A percentile compares a stretch with the other conserved stretches of the same genome.
These are phyloP conservation scores for Eulemur macaco DNA, from an alignment of 2,113 vertebrate species.

Conservation along the genomic window DNA sequence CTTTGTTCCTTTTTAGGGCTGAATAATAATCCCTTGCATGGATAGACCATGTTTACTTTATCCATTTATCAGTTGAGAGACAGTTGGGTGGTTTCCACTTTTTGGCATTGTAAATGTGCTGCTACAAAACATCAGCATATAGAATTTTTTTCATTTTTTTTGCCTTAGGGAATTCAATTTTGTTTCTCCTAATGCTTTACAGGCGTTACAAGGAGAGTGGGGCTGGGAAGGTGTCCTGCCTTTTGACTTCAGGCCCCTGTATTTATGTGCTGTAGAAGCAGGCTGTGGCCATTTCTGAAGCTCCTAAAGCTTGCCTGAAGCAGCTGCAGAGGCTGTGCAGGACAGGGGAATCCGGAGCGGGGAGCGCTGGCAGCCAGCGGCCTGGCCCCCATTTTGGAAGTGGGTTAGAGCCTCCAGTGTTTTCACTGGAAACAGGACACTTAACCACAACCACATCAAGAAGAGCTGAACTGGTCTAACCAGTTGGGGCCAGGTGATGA, in stretches of 20 bases:
- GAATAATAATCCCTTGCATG: neutral
- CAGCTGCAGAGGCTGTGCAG: neutral
- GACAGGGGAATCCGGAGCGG: too few relatives aligned
- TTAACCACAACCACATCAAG: neutral
- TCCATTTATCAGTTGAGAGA: neutral
- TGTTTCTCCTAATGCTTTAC: neutral
- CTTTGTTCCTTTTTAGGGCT: neutral
- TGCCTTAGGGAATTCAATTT: conserved; percentile 10
- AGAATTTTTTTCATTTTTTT: neutral
- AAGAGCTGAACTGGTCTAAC: neutral
- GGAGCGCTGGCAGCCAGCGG: too few relatives aligned
- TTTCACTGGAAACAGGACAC: neutral
- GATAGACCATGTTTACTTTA: neutral
- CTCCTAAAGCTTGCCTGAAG: neutral
- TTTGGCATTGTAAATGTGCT: neutral
- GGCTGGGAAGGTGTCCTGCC: neutral
- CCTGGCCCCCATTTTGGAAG: neutral
- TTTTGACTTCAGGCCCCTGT: neutral
- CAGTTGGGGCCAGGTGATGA: neutral
- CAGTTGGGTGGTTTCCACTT: neutral
- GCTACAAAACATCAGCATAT: neutral
- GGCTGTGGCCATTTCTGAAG: neutral
- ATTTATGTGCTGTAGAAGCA: neutral
- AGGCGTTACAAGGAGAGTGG: neutral
- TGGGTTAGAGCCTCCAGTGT: neutral